A percentile compares a stretch with the other conserved stretches of the same genome.
phyloP scores from a whole-genome alignment of 2,888 invertebrate genomes.

The Dysmachus trigonus region DNA sequence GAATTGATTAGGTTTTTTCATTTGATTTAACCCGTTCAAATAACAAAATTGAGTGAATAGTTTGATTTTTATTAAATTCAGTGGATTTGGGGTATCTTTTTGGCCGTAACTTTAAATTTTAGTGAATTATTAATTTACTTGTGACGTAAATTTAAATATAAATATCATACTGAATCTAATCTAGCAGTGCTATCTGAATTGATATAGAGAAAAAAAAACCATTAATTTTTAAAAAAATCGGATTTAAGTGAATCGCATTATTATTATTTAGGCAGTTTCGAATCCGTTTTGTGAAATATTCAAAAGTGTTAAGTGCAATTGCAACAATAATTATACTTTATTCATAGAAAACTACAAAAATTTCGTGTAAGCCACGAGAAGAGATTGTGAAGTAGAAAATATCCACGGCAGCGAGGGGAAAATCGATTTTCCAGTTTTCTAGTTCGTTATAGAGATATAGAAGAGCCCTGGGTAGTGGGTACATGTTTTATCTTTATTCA shows the following conservation, averaged over 20 bases:
- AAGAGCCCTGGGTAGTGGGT: background rate
- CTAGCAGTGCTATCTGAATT: background rate
- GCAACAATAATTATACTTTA: background rate
- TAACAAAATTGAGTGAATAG: background rate
- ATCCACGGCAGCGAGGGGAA: conserved; percentile 39
- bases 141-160: background rate
- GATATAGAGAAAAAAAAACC: too few species aligned
- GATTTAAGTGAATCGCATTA: background rate
- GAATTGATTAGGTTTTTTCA: conserved; percentile 31
- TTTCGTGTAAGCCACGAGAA: background rate
- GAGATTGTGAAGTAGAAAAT: conserved; percentile 7
- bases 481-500: conserved; percentile 43
- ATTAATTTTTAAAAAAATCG: background rate
- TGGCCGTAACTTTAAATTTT: background rate
- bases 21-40: conserved; percentile 21
- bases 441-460: conserved; percentile 21
- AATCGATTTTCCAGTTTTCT: conserved; percentile 49
- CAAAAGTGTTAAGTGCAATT: background rate
- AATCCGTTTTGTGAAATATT: background rate
- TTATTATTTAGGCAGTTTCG: background rate
- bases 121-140: background rate
- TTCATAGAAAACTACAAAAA: background rate
- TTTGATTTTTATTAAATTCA: conserved; percentile 1
- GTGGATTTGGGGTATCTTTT: conserved; percentile 26
- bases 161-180: background rate